Evolutionary conservation across 1,140 invertebrate genomes (phyloP), one percentile per base, ranked within the genome.

Genomic region (Drosophila chauvacae): DNA sequence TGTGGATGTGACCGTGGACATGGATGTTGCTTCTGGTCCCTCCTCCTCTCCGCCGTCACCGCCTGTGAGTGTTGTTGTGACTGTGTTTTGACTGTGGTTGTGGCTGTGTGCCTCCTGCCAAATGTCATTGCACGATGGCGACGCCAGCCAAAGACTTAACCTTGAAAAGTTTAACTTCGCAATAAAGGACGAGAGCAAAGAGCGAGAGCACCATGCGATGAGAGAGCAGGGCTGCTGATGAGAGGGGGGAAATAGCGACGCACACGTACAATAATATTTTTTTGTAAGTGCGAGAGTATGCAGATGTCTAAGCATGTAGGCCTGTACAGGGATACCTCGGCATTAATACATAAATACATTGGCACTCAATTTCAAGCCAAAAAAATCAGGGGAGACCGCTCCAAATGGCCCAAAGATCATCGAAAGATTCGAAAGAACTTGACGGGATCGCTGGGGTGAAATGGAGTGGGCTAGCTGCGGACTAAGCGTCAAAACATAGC

Each of bases 41-140:
- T 63, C 66, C 47, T 63, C 44, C 23, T 45, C 44, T 18, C n/a
- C 10, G 48, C 33, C 42, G 45, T 45, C 45, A 18, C 50, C n/a
- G 50, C 18, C 33, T 23, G 53, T n/a, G 53, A 39, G 53, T 56
- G 35, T 39, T 56, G 35, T 39, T 56, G 53, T 56, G 53, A 37
- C 50, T 53, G 50, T 53, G 28, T 33, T 53, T 30, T 51, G 47
- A 30, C 50, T 55, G 51, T 37, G 50, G 50, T 35, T 35, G 50
- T 53, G 33, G 30, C 51, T 53, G 50, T 53, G 7, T 53, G 51
- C 18, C 51, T 55, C 63, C 37, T 66, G 75, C 69, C 59, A 90
- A 90, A 78, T 88, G 84, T 90, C 84, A 88, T 88, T 90, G 85
- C 65, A 55, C 84, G 72, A 68, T 56, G 80, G 59, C 62, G 66